Evolutionary conservation across 2,113 vertebrate species (phyloP), one percentile per base, ranked within the genome.

Genomic region (Megaptera novaeangliae): DNA sequence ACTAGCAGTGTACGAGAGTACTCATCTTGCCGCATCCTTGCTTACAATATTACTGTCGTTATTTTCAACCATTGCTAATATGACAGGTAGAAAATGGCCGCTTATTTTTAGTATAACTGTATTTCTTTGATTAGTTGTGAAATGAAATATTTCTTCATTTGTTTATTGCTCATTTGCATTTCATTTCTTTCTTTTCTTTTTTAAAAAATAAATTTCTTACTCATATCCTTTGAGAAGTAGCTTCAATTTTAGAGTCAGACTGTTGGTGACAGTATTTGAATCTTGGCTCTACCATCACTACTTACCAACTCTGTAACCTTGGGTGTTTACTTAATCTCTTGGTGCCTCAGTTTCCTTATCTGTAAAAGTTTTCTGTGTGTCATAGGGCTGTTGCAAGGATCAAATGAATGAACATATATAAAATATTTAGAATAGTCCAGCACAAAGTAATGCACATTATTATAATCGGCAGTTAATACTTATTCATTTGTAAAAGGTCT

Each of bases 141-240:
- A 96, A 59, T 80, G n/a, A 46, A 78, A 6, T 89, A 71, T 61
- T 87, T 96, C 20, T 64, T 91, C 29, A 87, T 93, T 90, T 71
- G 23, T 72, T 96, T 75, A 74, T 66, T 68, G 21, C 39, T 31
- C 8, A 36, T 64, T 61, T 94, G 6, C 27, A 94, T 87, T 91
- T 81, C 21, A n/a, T 80, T 52, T 61, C n/a, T 80, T 57, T 52
- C 12, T 81, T 52, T 44, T 6, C 3, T 18, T 14, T 14, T 52
- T 23, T 0, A 25, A 69, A 69, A 81, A 81, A 80, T 80, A 34
- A 17, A 10, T 78, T 71, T 78, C 34, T 61, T 91, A 9, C 7
- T 74, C 21, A 36, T 68, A 69, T 68, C 21, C 34, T 85, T 83
- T 82, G 44, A 85, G 72, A 89, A 36, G 31, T 74, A 83, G 41